Evolutionary conservation across 2,113 vertebrate genomes (phyloP), one percentile per base, ranked within the genome.

Genomic region (Manacus vitellinus): DNA sequence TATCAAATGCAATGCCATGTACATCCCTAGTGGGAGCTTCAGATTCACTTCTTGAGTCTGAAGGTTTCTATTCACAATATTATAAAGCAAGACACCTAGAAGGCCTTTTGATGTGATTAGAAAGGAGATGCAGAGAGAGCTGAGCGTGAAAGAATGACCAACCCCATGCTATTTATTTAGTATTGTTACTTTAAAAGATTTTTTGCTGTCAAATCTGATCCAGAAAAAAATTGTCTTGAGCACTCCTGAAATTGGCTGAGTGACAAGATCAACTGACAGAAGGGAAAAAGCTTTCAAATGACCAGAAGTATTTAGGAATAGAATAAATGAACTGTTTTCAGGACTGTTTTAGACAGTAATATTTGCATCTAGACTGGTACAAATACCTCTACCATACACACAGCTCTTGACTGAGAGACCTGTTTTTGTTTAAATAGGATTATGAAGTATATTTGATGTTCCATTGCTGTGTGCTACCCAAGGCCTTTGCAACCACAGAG

Each of bases 131-230:
- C 44, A 84, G 68, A 30, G 61, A 92, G 39, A 92, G 20, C 14
- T 28, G 52, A 84, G 71, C 0, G 0, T 88, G 65, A 59, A 96
- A 89, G 56, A 92, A 81, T 16, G 27, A 56, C 58, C 87, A 74
- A 43, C 24, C 8, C 25, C 30, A 27, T 22, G 15, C 41, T 73
- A 67, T 79, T 92, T 88, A 84, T 89, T 95, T 73, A 85, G 52
- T 20, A 52, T 25, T 71, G 41, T 79, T 86, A 70, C 58, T 79
- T 76, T 5, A 61, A 94, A 78, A 88, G 61, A 95, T 92, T 84
- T 78, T 78, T 95, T 88, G 28, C 46, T 97, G 91, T 95, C 96
- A 97, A 77, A 94, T 58, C 52, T 84, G 62, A 95, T 96, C 43
- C 72, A 61, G 74, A 27, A 73, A 47, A 35, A 78, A 82, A 52